These are phyloP conservation scores for Stercorarius parasiticus DNA, from an alignment of 2,113 vertebrate species.

Conservation along the genomic window DNA sequence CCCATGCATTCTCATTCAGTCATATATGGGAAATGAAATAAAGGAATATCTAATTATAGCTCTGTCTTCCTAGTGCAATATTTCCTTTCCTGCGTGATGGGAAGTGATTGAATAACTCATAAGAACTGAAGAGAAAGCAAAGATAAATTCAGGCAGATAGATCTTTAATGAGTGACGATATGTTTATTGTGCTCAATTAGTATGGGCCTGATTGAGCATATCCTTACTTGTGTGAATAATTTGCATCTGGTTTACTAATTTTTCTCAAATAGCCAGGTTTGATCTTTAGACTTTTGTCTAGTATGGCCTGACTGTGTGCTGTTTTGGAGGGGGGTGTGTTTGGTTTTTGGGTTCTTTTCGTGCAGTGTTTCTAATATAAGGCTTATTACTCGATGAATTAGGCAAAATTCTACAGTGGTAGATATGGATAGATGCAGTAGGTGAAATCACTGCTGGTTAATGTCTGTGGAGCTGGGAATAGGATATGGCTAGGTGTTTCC, in stretches of 20 bases:
- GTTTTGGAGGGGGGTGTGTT: background rate
- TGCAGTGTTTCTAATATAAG: background rate
- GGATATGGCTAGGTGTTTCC: background rate
- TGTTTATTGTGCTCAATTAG: background rate
- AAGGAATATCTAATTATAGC: constrained; percentile 44
- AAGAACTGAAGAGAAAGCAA: background rate
- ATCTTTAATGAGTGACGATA: background rate
- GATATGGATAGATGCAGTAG: background rate
- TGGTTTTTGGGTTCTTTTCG: background rate
- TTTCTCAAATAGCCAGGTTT: background rate
- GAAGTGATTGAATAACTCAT: background rate
- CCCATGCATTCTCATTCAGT: constrained; percentile 17
- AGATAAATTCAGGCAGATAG: background rate
- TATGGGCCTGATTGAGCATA: background rate
- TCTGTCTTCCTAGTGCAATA: background rate
- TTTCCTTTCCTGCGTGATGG: background rate
- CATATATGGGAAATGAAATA: constrained; percentile 30
- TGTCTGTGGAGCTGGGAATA: background rate
- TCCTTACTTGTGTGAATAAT: background rate
- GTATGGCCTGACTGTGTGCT: background rate
- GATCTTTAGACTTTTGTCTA: background rate
- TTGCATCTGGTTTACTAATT: background rate
- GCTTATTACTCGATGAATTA: rapidly evolving
- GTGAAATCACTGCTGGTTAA: background rate
- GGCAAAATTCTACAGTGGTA: background rate